Evolutionary conservation across 2,888 invertebrate genomes (phyloP).

Genomic region (Ptychoptera contaminata): DNA sequence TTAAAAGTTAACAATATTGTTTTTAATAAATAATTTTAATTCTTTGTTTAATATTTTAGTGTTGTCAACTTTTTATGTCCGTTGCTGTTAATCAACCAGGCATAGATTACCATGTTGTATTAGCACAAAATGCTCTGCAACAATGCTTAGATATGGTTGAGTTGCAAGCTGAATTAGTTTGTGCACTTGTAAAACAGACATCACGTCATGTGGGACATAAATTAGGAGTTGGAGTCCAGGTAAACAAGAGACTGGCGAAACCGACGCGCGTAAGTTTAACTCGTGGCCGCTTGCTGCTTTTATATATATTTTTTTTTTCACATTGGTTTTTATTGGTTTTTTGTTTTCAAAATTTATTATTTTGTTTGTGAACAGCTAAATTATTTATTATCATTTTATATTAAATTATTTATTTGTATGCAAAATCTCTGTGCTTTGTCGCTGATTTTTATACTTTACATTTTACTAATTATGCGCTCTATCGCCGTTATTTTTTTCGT

Average conservation of each 20-base stretch:
- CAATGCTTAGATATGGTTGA: slow-evolving; percentile 81
- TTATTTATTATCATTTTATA: slow-evolving; percentile 1
- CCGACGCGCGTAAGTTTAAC: slow-evolving; percentile 50
- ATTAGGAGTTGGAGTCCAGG: slow-evolving; percentile 78
- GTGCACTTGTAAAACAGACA: slow-evolving; percentile 83
- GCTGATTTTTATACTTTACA: background rate
- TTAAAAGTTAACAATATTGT: slow-evolving; percentile 11
- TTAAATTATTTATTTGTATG: too few species aligned
- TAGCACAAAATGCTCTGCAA: slow-evolving; percentile 90
- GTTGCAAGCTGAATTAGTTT: slow-evolving; percentile 85
- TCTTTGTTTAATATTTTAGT: slow-evolving; percentile 36
- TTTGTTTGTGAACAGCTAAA: background rate
- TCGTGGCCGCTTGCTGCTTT: slow-evolving; percentile 14
- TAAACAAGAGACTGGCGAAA: slow-evolving; percentile 49
- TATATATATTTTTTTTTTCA: slow-evolving; percentile 1
- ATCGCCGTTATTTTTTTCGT: too few species aligned
- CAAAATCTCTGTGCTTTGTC: too few species aligned
- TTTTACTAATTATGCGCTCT: too few species aligned
- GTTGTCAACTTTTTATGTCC: slow-evolving; percentile 90
- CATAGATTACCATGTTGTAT: slow-evolving; percentile 92
- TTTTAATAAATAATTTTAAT: background rate
- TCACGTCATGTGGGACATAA: slow-evolving; percentile 68
- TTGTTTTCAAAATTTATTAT: background rate
- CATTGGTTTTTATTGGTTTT: slow-evolving; percentile 7
- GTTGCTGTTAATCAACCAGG: slow-evolving; percentile 90